A percentile compares a stretch with the other conserved stretches of the same genome.
Conservation (phyloP, 2,797 vertebrate genomes). For the Lepus townsendii region DNA sequence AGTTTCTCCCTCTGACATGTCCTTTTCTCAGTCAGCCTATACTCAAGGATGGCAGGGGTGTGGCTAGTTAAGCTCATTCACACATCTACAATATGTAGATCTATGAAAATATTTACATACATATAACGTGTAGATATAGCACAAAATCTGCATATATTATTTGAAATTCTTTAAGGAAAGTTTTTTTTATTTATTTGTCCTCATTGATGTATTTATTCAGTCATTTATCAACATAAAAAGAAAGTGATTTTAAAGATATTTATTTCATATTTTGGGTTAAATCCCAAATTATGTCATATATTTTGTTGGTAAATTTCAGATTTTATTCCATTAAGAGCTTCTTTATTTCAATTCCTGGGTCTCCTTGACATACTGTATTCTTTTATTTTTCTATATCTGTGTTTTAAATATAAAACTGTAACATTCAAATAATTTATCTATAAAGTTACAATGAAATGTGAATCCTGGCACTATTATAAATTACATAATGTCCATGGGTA, state of each 20-base stretch:
- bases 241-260: background rate
- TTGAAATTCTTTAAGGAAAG: constrained; percentile 13
- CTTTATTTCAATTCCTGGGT: background rate
- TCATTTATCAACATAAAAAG: background rate
- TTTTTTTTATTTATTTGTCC: background rate
- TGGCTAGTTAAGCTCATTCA: background rate
- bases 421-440: background rate
- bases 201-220: background rate
- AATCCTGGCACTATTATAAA: background rate
- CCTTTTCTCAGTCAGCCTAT: background rate
- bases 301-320: background rate
- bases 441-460: constrained; percentile 30
- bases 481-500: constrained; percentile 14
- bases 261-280: constrained; percentile 25
- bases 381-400: constrained; percentile 35
- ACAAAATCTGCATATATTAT: background rate
- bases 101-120: too few relatives aligned
- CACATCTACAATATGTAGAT: too few relatives aligned
- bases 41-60: background rate
- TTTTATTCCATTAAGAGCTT: background rate
- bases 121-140: too few relatives aligned
- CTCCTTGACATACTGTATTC: background rate
- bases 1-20: background rate
- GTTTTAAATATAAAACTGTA: constrained; percentile 42
- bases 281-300: background rate